Evolutionary conservation across 2,797 vertebrate genomes (phyloP), one percentile per base, ranked within the genome.

Genomic region (Hozukius guyotensis): DNA sequence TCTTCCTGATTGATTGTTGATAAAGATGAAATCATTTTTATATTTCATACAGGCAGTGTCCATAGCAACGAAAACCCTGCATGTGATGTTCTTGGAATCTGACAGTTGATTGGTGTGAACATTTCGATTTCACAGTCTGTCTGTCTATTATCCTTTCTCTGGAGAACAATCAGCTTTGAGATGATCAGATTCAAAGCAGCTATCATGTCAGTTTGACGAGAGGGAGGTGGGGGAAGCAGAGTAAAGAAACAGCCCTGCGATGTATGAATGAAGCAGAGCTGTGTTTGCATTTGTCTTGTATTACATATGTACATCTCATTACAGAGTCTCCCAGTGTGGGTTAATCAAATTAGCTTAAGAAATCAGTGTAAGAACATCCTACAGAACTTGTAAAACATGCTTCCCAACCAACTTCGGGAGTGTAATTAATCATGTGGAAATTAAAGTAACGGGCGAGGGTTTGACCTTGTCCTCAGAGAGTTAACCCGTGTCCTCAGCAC

Each of bases 381-480:
- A 14, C 34, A 78, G 81, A 81, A 86, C 68, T 83, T 93, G 91
- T 93, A 89, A 88, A 92, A 90, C 91, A 89, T 53, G 88, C 76
- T 80, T 83, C 57, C 52, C 36, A 53, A 85, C 77, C 76, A 83
- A 75, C 79, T 83, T 72, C 0, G 66, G 49, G 3, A 67, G 72
- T 94, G 92, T 95, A 95, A 94, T 94, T 96, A 95, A 95, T 96
- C 94, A 93, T 89, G 78, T 83, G 77, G 86, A 95, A 95, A 94
- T 94, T 95, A 93, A 96, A 95, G 90, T 84, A 92, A 93, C 89
- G 85, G 81, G 86, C 88, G 78, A 87, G 84, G 91, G 80, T 90
- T 87, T 92, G 93, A 95, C 94, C 93, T 93, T 89, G 91, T 94
- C 94, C 91, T 92, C 75, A 18, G 92, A 93, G 93, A 94, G 87